A percentile compares a stretch with the other conserved stretches of the same genome.
Conservation (phyloP, 2,113 vertebrate species). For the Myiozetetes cayanensis region DNA sequence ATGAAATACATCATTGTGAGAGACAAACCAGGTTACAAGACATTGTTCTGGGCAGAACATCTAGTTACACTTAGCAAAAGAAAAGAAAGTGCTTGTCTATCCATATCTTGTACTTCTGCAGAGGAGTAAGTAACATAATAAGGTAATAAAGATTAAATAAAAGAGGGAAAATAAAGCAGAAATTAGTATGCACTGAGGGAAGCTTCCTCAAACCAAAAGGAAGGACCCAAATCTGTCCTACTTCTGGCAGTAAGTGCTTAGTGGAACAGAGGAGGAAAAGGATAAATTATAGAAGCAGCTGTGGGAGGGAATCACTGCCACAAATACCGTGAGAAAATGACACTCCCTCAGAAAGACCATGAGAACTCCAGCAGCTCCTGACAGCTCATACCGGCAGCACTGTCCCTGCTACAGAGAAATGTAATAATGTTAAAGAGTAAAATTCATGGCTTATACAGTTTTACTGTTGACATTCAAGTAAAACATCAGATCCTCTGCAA, state of each 20-base stretch:
- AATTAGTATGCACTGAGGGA: neutral
- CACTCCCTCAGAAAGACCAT: neutral
- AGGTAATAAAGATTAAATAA: neutral
- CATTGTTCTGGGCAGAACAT: neutral
- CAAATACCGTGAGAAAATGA: neutral
- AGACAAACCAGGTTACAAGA: neutral
- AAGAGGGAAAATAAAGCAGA: neutral
- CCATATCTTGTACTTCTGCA: neutral
- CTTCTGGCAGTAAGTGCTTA: neutral
- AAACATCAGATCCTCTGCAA: neutral
- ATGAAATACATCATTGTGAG: neutral
- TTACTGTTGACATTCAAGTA: constrained; percentile 11
- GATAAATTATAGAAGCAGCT: neutral
- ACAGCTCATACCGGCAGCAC: neutral
- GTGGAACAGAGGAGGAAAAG: neutral
- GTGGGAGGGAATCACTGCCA: neutral
- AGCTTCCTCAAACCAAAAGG: neutral
- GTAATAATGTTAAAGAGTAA: neutral
- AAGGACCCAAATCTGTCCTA: neutral
- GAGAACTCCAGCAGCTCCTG: neutral
- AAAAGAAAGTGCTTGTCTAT: neutral
- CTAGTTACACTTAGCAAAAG: neutral
- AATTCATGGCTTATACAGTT: neutral
- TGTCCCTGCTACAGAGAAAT: neutral
- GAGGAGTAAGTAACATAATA: neutral